Percentiles rank a stretch among this genome's conserved stretches.
phyloP scores from a whole-genome alignment of 2,797 vertebrate genomes.

The Hemitrygon akajei region DNA sequence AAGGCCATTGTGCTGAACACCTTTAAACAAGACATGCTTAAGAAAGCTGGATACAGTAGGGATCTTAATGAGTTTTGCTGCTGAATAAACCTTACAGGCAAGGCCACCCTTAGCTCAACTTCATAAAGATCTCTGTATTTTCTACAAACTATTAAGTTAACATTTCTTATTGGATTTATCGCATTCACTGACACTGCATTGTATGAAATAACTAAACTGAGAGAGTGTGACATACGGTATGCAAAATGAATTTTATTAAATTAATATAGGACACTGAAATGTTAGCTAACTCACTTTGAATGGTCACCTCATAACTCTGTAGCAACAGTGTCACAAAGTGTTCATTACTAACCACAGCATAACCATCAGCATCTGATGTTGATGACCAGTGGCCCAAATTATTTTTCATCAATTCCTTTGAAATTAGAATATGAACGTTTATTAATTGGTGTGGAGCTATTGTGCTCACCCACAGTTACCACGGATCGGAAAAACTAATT shows the following conservation, averaged over 20 bases:
- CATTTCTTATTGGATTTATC: not conserved
- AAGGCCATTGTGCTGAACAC: not conserved
- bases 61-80: not conserved
- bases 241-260: slow-evolving; percentile 14
- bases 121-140: not conserved
- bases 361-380: not conserved
- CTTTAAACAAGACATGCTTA: not conserved
- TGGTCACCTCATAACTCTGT: not conserved
- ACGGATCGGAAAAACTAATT: not conserved
- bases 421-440: not conserved
- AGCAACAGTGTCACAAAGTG: not conserved
- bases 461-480: not conserved
- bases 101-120: not conserved
- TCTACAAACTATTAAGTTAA: not conserved
- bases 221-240: not conserved
- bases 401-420: not conserved
- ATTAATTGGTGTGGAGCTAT: not conserved
- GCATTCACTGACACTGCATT: not conserved
- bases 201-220: not conserved
- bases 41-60: not conserved
- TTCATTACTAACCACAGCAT: not conserved
- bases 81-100: not conserved
- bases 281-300: not conserved
- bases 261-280: not conserved
- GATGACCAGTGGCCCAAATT: not conserved